Evolutionary conservation across 2,797 vertebrate species (phyloP), one percentile per base, ranked within the genome.

Genomic region (Clarias platycephalus): DNA sequence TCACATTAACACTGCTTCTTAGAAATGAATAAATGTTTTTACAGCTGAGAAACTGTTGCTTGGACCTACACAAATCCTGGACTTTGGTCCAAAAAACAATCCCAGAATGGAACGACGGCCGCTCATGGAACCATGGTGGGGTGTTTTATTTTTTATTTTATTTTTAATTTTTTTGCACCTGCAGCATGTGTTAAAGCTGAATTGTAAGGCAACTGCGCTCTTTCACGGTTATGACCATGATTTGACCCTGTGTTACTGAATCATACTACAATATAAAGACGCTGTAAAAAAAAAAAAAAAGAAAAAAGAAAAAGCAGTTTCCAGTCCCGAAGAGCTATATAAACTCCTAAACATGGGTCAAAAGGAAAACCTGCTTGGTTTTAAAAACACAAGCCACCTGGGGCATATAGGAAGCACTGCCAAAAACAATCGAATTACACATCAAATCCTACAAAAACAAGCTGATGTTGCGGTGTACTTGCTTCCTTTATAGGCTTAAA

Each of bases 1-100:
- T 37, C 37, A 82, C 57, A 74, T 74, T 70, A 75, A 67, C 20
- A 34, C 75, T 68, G 74, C 84, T 60, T 68, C 81, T 55, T 60
- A 84, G 66, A 82, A 88, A 84, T 84, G 7, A 82, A 85, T 83
- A 62, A 82, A 83, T 86, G 66, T 84, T 88, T 88, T 84, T 71
- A 87, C 82, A 86, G 84, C 88, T 86, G 79, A 86, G 64, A 62
- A 76, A 74, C 82, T 74, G 66, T 80, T 85, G 64, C 49, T 81
- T 79, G 78, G 34, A 84, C 62, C 87, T 76, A 84, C 60, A 83
- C 83, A 87, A 87, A 86, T 58, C 26, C 24, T 64, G 72, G 62
- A 85, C 63, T 71, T 75, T 64, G 84, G 84, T 84, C 63, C 60
- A 66, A 76, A 75, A 80, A 86, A 68, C 68, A 75, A 22, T 34